Conservation (phyloP, 37 sponge, comb jelly and placozoan species). For the Theonella swinhoei region DNA sequence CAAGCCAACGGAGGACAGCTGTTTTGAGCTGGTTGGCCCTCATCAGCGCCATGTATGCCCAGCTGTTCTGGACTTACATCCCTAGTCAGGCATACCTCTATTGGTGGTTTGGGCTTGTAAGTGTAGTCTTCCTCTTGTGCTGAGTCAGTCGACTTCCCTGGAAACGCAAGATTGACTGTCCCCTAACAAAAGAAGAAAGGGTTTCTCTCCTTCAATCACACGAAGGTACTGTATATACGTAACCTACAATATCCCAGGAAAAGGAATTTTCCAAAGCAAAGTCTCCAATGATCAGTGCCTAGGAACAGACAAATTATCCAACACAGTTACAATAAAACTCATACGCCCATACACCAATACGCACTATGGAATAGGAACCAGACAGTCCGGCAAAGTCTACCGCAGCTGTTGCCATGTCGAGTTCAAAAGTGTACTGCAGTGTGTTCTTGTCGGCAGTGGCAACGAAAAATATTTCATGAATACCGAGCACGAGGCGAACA, state of each 20-base stretch:
- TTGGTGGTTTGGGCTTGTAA: conserved; percentile 64
- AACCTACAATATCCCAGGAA: conserved; percentile 69
- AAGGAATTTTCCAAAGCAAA: conserved; percentile 71
- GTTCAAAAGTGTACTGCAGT: conserved; percentile 57
- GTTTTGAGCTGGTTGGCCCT: too few species aligned
- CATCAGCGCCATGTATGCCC: too few species aligned
- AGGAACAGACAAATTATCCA: background rate
- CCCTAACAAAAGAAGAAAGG: conserved; percentile 15
- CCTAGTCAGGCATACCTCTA: too few species aligned
- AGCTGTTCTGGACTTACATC: too few species aligned
- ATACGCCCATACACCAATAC: background rate
- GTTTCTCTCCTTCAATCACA: too few species aligned
- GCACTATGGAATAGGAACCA: conserved; percentile 43
- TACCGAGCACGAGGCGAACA: conserved; percentile 59
- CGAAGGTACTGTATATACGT: too few species aligned
- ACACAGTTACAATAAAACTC: conserved; percentile 23
- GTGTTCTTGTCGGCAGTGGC: conserved; percentile 60
- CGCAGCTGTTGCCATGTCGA: conserved; percentile 56
- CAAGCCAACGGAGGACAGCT: too few species aligned
- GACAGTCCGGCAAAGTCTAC: conserved; percentile 45
- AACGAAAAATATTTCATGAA: conserved; percentile 82
- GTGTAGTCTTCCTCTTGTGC: conserved; percentile 8
- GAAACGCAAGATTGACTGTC: conserved; percentile 55
- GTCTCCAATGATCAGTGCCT: conserved; percentile 75
- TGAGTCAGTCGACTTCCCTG: conserved; percentile 18